Evolutionary conservation across 1,140 invertebrate genomes (phyloP), one percentile per base, ranked within the genome.

Genomic region (Acromyrmex charruanus): DNA sequence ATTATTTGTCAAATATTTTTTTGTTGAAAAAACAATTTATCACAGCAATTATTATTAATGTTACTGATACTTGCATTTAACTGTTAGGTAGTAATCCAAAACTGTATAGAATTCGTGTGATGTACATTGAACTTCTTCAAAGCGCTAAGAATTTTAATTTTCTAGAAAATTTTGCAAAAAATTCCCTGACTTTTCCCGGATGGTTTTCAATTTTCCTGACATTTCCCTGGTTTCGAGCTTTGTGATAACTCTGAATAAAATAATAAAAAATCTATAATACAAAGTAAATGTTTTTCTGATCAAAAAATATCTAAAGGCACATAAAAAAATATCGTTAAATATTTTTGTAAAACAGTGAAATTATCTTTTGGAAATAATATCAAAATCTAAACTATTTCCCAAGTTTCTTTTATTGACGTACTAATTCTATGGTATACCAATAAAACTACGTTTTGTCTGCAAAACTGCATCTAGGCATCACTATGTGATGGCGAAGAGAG

Each of bases 371-470:
- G 12, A 69, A 49, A 69, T 58, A 58, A 35, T n/a, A 10, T 66
- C 10, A 9, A 39, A 21, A 35, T 74, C 9, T 5, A 72, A 71
- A 14, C n/a, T 39, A 16, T 21, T 28, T 21, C 4, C 14, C 16
- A 35, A 21, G 10, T 65, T 79, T 79, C 21, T 51, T 65, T 66
- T 3, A 35, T 12, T 10, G 21, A 66, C 3, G 1, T 44, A 28
- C 25, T 25, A 18, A 16, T 28, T 28, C 7, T 28, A 16, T 4
- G 16, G 5, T 75, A 35, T 16, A 25, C 18, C 21, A 77, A 77
- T 59, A n/a, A 77, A 61, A 53, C 55, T 18, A 44, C 21, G 21
- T 77, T 77, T 61, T 79, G 14, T 79, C 14, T 14, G 31, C 44
- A 69, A 35, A 68, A 25, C 9, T 68, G 28, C 44, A 28, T 28